These are phyloP conservation scores for Acronicta alni DNA, from an alignment of 2,888 invertebrate species.

Conservation along the genomic window DNA sequence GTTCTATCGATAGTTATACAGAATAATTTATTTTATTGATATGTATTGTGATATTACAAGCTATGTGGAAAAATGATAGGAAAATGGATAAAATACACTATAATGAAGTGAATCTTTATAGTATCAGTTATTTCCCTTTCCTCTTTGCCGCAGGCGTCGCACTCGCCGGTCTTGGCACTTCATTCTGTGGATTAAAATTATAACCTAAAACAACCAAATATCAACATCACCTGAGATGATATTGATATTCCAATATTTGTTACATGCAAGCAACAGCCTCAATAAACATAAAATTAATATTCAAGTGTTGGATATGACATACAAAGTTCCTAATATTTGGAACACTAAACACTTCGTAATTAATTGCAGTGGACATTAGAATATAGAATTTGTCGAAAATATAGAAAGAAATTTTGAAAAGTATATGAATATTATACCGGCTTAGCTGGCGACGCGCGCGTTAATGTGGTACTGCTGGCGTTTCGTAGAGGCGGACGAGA, in stretches of 20 bases:
- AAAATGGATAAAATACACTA: conserved; percentile 83
- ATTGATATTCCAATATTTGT: not conserved
- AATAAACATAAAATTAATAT: no score
- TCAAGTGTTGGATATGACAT: no score
- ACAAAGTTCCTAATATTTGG: no score
- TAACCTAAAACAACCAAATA: not conserved
- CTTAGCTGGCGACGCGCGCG: conserved; percentile 70
- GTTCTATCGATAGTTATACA: conserved; percentile 71
- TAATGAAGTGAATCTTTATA: conserved; percentile 78
- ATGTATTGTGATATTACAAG: conserved; percentile 88
- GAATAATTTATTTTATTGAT: conserved; percentile 73
- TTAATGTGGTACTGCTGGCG: conserved; percentile 88
- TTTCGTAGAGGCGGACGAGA: conserved; percentile 86
- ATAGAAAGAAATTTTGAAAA: no score
- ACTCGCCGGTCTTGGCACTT: conserved; percentile 79
- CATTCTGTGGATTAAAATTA: conserved; percentile 67
- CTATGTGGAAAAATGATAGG: conserved; percentile 84
- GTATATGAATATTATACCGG: conserved; percentile 58
- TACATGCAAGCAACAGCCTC: no score
- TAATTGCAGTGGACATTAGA: no score
- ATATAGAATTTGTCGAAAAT: no score
- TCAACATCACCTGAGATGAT: not conserved
- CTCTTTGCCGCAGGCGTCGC: conserved; percentile 85
- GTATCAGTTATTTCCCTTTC: conserved; percentile 87
- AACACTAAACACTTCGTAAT: no score